Base-by-base conservation (phyloP, 2,797 vertebrate genomes). In the Poeciliopsis paucimaculata region DNA sequence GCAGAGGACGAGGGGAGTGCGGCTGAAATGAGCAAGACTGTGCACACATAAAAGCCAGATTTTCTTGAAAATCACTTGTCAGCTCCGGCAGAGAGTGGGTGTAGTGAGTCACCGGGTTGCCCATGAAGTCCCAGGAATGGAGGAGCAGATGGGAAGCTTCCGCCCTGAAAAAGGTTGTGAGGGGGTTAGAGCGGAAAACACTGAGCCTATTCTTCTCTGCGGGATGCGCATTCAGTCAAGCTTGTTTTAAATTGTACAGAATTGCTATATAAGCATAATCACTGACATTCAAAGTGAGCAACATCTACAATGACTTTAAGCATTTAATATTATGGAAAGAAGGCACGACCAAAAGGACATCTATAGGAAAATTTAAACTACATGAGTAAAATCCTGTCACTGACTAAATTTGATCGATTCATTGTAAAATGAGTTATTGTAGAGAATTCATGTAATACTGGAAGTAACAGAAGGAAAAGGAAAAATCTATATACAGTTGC, bases 61-160 rank as follows among this genome's bases (percentile, higher is more conserved):
- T 80, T 83, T 83, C n/a, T 49, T 31, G 76, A 83, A 82, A 83
- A 60, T 74, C 46, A n/a, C 55, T 82, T 15, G 39, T 86, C 78
- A 55, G 77, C 83, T 78, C 26, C 78, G 81, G 57, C 43, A 80
- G 64, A 46, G 78, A 79, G 83, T 75, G 43, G 82, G 88, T 81
- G 86, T 79, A 73, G 72, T 89, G 86, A 87, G 73, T 90, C 83
- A 88, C 81, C 86, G 84, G 90, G 75, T 83, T 88, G 81, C 82
- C 85, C 80, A 2, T 86, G 79, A 83, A 86, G 75, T 87, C 76
- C 78, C 66, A 41, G 45, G 31, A 55, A 79, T 45, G 45, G 80
- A 81, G 77, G 80, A 81, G 77, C 23, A 75, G 62, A 78, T 12
- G 12, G 79, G 77, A 86, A 81, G 57, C 49, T 70, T 75, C 76